These are phyloP conservation scores for Amphipoea oculea DNA, from an alignment of 2,888 invertebrate species.

Conservation along the genomic window DNA sequence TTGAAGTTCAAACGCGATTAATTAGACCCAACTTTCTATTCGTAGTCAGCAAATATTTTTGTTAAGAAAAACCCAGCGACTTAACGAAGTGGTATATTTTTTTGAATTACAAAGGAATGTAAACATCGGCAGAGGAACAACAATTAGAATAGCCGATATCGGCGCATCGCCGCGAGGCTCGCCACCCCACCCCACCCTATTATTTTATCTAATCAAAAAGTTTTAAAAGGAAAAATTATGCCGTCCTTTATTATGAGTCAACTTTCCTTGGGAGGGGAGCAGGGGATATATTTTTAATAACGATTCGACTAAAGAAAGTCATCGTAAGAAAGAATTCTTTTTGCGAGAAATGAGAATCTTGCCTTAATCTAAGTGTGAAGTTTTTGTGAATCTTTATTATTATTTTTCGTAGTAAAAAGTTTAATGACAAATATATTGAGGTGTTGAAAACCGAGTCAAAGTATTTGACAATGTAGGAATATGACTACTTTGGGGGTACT, in stretches of 20 bases:
- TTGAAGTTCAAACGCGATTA: slow-evolving; percentile 81
- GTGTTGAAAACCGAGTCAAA: slow-evolving; percentile 7
- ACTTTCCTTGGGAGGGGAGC: slow-evolving; percentile 88
- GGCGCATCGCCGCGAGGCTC: slow-evolving; percentile 84
- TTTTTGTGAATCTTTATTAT: slow-evolving; percentile 68
- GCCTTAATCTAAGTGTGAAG: slow-evolving; percentile 77
- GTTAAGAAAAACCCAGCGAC: slow-evolving; percentile 64
- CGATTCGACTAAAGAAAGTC: slow-evolving; percentile 85
- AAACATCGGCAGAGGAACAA: slow-evolving; percentile 87
- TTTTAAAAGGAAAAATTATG: slow-evolving; percentile 91
- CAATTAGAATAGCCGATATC: slow-evolving; percentile 90
- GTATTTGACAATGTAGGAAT: slow-evolving; percentile 17
- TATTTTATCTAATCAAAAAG: slow-evolving; percentile 91
- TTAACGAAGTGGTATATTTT: slow-evolving; percentile 75
- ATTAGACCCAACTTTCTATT: slow-evolving; percentile 72
- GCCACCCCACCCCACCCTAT: slow-evolving; percentile 87
- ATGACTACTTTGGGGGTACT: background rate
- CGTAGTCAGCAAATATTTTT: slow-evolving; percentile 67
- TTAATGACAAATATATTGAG: slow-evolving; percentile 45
- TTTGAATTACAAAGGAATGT: slow-evolving; percentile 84
- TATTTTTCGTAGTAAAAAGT: slow-evolving; percentile 61
- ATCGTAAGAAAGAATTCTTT: slow-evolving; percentile 77
- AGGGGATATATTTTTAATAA: slow-evolving; percentile 90
- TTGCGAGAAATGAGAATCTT: slow-evolving; percentile 73
- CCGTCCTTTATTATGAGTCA: slow-evolving; percentile 90